Evolutionary conservation across 2,888 invertebrate species (phyloP), one percentile per base, ranked within the genome.

Genomic region (Criorhina ranunculi): DNA sequence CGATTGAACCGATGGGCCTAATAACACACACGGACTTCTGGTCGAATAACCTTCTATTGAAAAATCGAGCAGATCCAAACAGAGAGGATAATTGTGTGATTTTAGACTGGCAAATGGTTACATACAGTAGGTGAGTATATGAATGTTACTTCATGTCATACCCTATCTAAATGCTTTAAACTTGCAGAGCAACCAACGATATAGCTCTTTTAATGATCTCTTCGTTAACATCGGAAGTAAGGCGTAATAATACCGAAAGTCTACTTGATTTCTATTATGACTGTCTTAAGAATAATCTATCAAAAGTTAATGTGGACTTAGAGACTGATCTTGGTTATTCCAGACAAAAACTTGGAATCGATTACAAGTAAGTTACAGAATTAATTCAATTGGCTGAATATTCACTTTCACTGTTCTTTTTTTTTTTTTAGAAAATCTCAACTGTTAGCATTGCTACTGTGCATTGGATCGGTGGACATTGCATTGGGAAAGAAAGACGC

Each of bases 81-180:
- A 70, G 89, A 87, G 73, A 87, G 69, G 57, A 94, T 88, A 93
- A 94, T 80, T 96, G 96, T 89, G 93, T 94, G 69, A 95, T 96
- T 57, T 91, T 96, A 49, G 96, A 96, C 90, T 96, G 96, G 96
- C 96, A 96, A 92, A 96, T 96, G 96, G 95, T 96, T 55, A 96
- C 95, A 0, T 94, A 95, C 85, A 95, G 95, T 86, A 92, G 93
- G 89, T 89, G 72, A 24, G 64, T 76, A 60, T 1, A 12, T 24
- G 5, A 7, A 24, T 9, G 8, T 0, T 0, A n/a, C 31, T 42
- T n/a, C n/a, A 57, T 55, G n/a, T 9, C 1, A 51, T 9, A 44
- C 15, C 35, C 64, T 44, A 66, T 46, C 17, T 9, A 46, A 44
- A 44, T 1, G 4, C 17, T 12, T 40, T 4, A 1, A 1, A 33